Base-by-base conservation (phyloP, 2,113 vertebrate genomes). In the Dermatemys mawii region DNA sequence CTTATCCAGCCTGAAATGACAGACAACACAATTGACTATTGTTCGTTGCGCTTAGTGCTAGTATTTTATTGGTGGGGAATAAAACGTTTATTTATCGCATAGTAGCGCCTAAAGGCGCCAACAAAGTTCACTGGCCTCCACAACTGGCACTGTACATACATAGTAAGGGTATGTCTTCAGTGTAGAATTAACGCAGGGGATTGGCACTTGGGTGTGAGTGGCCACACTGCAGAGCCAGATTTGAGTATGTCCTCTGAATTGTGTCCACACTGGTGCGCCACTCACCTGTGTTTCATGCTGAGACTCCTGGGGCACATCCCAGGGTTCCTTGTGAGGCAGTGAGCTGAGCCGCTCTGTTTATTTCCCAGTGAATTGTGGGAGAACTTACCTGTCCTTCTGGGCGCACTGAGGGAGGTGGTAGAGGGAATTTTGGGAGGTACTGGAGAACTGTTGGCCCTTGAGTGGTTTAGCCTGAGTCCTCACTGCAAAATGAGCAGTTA, bases 351-450 rank as follows among this genome's bases (percentile, higher is more conserved):
- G 0, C 32, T n/a, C 32, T n/a, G 60, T 17, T 63, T 63, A 29
- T 63, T 70, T 60, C 92, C 78, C 63, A 53, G 27, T 44, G 82
- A 84, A 51, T n/a, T 78, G n/a, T 41, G 16, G 84, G 21, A 88
- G 84, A 85, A 2, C 44, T 91, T 67, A 46, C 82, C 22, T 4
- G 0, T 89, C 38, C 24, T 17, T 60, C 57, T 49, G 38, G 50
- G 49, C 11, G 0, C 6, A 16, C 16, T 24, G 8, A 1, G 60
- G n/a, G n/a, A n/a, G n/a, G n/a, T n/a, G n/a, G n/a, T n/a, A 6
- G 13, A 32, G 88, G 51, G 26, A 81, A 44, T 46, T 48, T 46
- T n/a, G 46, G 79, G 27, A 55, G 13, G 12, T 2, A 12, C 3
- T 46, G 38, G 26, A 78, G 70, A 76, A n/a, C 78, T 84, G 0